Evolutionary conservation across 2,113 vertebrate species (phyloP).

Genomic region (Rhombomys opimus): DNA sequence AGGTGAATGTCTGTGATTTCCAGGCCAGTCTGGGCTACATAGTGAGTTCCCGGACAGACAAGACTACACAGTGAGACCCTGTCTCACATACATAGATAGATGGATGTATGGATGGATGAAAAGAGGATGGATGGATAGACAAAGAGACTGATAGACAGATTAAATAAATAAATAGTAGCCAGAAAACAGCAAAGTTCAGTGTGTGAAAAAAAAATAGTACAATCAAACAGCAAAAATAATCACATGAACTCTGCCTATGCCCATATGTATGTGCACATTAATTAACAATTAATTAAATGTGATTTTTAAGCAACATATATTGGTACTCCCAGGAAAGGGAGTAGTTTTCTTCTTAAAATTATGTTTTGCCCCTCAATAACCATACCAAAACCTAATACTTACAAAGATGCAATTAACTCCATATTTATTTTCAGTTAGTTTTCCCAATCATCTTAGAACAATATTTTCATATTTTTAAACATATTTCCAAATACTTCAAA

Average conservation of each 20-base stretch:
- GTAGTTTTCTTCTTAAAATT: constrained; percentile 31
- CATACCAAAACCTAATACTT: constrained; percentile 6
- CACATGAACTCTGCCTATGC: neutral
- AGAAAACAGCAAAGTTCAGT: constrained; percentile 30
- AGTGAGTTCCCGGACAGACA: neutral
- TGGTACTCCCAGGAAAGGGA: neutral
- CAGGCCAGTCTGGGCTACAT: neutral
- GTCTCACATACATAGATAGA: neutral
- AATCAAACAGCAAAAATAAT: neutral
- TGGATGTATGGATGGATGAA: too few relatives aligned
- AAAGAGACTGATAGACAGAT: too few relatives aligned
- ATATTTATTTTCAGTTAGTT: constrained; percentile 38
- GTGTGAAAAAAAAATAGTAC: neutral
- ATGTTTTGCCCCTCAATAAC: neutral
- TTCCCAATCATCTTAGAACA: constrained; percentile 52
- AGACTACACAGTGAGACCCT: neutral
- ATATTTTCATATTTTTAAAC: constrained; percentile 61
- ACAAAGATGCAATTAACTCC: constrained; percentile 53
- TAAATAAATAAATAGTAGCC: neutral
- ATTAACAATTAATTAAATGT: neutral
- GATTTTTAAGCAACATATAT: neutral
- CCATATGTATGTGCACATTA: neutral
- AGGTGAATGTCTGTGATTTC: neutral
- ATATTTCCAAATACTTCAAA: constrained; percentile 53
- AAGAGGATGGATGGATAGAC: too few relatives aligned